Conservation (phyloP, 35 echinoderm and acorn worm species). For the Apostichopus parvimensis region DNA sequence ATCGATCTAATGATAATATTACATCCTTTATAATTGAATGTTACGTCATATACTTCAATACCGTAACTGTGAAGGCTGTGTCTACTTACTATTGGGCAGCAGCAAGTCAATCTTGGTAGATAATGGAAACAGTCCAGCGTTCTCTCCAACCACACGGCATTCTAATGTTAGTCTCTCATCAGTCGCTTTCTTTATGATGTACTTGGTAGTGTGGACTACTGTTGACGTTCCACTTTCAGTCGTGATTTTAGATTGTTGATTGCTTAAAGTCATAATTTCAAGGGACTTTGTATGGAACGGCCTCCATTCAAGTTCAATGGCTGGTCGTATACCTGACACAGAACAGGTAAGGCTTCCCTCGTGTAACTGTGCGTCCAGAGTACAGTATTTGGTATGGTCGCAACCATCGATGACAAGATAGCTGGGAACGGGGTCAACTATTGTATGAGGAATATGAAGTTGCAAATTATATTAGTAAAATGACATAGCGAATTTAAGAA, state of each 20-base stretch:
- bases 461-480: too few species aligned
- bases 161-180: not conserved
- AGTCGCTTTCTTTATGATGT: not conserved
- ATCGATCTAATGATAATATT: too few species aligned
- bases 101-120: not conserved
- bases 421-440: not conserved
- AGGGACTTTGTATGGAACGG: not conserved
- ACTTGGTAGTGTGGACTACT: not conserved
- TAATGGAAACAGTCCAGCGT: not conserved
- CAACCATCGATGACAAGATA: not conserved
- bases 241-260: not conserved
- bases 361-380: not conserved
- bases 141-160: not conserved
- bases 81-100: not conserved
- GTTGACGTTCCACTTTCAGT: not conserved
- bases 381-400: not conserved
- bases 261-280: not conserved
- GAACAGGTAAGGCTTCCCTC: not conserved
- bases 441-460: not conserved
- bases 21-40: too few species aligned
- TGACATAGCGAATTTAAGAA: too few species aligned
- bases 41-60: too few species aligned
- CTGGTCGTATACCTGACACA: not conserved
- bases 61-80: too few species aligned
- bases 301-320: not conserved